phyloP scores from a whole-genome alignment of 2,888 invertebrate genomes.

The Caenorhabditis virilis region DNA sequence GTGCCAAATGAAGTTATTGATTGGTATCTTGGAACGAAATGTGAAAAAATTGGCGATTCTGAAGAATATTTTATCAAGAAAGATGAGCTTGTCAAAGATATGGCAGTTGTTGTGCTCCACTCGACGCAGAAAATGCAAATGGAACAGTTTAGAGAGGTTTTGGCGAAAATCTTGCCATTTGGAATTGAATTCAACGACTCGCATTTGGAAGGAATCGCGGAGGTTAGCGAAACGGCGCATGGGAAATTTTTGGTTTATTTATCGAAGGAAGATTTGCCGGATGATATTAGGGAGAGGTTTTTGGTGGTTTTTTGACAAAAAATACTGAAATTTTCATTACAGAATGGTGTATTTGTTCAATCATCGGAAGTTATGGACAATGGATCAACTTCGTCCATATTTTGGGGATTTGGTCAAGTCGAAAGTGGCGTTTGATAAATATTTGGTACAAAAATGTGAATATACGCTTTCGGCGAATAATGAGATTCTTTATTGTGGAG shows the following conservation, averaged over 20 bases:
- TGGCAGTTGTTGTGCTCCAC: constrained; percentile 13
- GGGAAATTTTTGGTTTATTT: constrained; percentile 21
- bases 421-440: constrained; percentile 34
- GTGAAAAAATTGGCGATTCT: constrained; percentile 4
- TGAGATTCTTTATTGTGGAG: constrained; percentile 31
- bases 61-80: not conserved
- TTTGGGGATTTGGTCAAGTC: constrained; percentile 31
- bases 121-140: constrained; percentile 13
- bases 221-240: constrained; percentile 12
- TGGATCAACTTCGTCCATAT: constrained; percentile 32
- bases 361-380: constrained; percentile 23
- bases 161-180: constrained; percentile 19
- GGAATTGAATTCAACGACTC: constrained; percentile 5
- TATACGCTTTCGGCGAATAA: constrained; percentile 24
- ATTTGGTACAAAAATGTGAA: constrained; percentile 32
- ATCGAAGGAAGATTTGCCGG: constrained; percentile 30
- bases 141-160: constrained; percentile 8
- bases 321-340: not conserved
- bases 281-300: constrained; percentile 13
- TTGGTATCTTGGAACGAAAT: constrained; percentile 15
- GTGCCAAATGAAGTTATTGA: constrained; percentile 18
- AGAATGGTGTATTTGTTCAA: constrained; percentile 21
- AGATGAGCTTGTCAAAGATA: constrained; percentile 10
- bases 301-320: not conserved
- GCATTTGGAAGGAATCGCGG: constrained; percentile 19